Evolutionary conservation across 2,888 invertebrate species (phyloP).

Genomic region (Xestia rhomboidea): DNA sequence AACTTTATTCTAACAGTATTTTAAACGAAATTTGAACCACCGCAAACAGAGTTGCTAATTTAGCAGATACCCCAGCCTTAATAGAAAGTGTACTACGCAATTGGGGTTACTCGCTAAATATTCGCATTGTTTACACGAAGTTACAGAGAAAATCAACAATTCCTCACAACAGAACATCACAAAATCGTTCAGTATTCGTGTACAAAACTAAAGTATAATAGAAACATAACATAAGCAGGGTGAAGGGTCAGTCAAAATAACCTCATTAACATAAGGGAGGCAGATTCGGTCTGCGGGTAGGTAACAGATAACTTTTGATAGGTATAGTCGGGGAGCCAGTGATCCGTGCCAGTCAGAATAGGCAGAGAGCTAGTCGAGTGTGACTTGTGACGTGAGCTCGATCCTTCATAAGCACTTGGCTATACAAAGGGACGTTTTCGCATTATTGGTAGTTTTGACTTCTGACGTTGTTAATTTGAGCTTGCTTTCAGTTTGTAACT

Average conservation of each 20-base stretch:
- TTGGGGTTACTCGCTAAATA: constrained; percentile 15
- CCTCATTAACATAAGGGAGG: constrained; percentile 58
- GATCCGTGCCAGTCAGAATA: constrained; percentile 56
- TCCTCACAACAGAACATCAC: constrained; percentile 21
- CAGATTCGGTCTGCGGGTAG: constrained; percentile 42
- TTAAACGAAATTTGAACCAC: too few species aligned
- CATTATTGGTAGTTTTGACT: constrained; percentile 33
- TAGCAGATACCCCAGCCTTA: too few species aligned
- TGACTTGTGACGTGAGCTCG: constrained; percentile 37
- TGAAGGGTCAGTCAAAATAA: constrained; percentile 56
- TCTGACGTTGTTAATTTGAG: not conserved
- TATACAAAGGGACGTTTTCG: constrained; percentile 36
- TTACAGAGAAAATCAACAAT: constrained; percentile 50
- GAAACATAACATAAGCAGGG: constrained; percentile 40
- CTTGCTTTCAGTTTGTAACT: not conserved
- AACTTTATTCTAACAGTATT: too few species aligned
- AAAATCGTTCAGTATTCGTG: constrained; percentile 36
- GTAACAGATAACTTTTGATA: constrained; percentile 63
- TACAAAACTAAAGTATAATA: constrained; percentile 49
- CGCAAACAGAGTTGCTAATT: too few species aligned
- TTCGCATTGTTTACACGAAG: constrained; percentile 43
- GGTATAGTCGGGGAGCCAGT: constrained; percentile 47
- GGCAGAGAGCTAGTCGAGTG: constrained; percentile 49
- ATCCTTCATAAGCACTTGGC: constrained; percentile 42
- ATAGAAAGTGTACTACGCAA: not conserved